Conservation (phyloP, 2,797 vertebrate species). For the Dipus sagitta region DNA sequence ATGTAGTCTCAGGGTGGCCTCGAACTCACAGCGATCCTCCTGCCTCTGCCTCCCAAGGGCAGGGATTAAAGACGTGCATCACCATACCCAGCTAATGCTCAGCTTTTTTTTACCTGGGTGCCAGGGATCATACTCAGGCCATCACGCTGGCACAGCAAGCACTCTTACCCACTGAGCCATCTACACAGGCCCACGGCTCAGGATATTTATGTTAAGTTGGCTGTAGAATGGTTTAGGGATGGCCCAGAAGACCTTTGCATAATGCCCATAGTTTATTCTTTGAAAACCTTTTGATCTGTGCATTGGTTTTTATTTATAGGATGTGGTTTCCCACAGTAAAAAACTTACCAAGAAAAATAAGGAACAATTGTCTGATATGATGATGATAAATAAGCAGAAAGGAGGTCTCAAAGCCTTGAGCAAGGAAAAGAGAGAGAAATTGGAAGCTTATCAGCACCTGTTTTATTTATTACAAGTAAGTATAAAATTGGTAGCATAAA, state of each 20-base stretch:
- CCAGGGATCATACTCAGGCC: too few species aligned
- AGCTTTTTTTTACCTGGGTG: neutral
- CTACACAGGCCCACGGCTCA: neutral
- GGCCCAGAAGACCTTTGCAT: neutral
- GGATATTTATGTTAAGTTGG: neutral
- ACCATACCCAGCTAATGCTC: too few species aligned
- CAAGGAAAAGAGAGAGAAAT: slow-evolving; percentile 96
- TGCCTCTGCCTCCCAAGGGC: too few species aligned
- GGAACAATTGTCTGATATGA: slow-evolving; percentile 96
- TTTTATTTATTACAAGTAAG: slow-evolving; percentile 96
- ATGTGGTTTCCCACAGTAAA: slow-evolving; percentile 99
- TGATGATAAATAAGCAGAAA: slow-evolving; percentile 98
- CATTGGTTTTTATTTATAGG: slow-evolving; percentile 85
- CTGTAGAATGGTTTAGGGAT: too few species aligned
- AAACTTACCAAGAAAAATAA: slow-evolving; percentile 99
- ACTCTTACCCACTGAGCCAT: too few species aligned
- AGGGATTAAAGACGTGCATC: too few species aligned
- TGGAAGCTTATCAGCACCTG: slow-evolving; percentile 97
- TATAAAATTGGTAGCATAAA: neutral
- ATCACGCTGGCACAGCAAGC: too few species aligned
- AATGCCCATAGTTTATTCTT: neutral
- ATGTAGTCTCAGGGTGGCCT: too few species aligned
- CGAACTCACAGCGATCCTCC: too few species aligned
- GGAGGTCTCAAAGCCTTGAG: slow-evolving; percentile 98
- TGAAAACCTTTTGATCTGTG: neutral